phyloP scores from a whole-genome alignment of 2,797 vertebrate genomes.

The Manis pentadactyla region DNA sequence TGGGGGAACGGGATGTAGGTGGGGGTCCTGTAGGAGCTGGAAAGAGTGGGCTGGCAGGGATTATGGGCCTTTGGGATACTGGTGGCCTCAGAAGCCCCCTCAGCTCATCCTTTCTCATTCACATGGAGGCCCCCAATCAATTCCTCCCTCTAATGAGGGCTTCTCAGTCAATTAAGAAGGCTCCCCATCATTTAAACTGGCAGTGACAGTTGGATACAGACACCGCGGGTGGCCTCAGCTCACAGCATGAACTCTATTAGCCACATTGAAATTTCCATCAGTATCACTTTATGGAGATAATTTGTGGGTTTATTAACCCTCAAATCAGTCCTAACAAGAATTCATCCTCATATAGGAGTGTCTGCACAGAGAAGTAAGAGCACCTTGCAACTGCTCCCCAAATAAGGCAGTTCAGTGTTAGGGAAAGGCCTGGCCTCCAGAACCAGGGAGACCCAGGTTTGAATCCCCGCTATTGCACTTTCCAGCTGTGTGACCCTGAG shows the following conservation, averaged over 20 bases:
- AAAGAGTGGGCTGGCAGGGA: not conserved
- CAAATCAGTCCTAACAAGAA: not conserved
- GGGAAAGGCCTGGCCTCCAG: not conserved
- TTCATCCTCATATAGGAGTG: not conserved
- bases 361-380: not conserved
- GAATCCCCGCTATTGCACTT: not conserved
- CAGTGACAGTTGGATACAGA: not conserved
- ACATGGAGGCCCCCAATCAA: not conserved
- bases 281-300: slow-evolving; percentile 2
- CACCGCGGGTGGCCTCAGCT: not conserved
- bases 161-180: not conserved
- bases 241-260: not conserved
- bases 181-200: not conserved
- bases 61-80: not conserved
- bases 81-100: not conserved
- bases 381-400: not conserved
- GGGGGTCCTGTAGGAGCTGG: not conserved
- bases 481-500: not conserved
- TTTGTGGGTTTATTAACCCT: slow-evolving; percentile 1
- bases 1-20: too few species aligned
- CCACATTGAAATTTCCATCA: not conserved
- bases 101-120: not conserved
- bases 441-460: not conserved
- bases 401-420: not conserved
- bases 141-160: not conserved